Conservation (phyloP, 2,797 vertebrate species). For the Malurus splendens region DNA sequence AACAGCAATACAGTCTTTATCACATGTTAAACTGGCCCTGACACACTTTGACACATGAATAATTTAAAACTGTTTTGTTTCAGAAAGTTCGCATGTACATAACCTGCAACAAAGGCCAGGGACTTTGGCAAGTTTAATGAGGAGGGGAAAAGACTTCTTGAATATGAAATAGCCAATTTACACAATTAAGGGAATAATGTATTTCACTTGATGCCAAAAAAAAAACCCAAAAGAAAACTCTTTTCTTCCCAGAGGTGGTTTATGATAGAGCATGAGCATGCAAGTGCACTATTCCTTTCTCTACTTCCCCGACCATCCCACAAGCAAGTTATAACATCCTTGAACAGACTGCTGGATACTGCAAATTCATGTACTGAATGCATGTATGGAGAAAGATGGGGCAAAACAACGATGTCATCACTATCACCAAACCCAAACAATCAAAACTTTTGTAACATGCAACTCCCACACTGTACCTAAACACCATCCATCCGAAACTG, state of each 20-base stretch:
- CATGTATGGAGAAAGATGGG: neutral
- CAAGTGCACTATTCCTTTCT: neutral
- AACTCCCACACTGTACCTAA: neutral
- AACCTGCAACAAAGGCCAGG: neutral
- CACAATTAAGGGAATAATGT: neutral
- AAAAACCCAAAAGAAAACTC: neutral
- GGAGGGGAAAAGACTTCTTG: neutral
- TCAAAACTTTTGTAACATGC: neutral
- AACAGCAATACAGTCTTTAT: neutral
- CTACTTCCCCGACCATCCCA: neutral
- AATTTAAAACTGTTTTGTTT: neutral
- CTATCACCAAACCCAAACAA: neutral
- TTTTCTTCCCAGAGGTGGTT: neutral
- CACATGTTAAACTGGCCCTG: neutral
- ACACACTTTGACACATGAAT: neutral
- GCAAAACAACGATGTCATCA: neutral
- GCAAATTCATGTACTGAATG: neutral
- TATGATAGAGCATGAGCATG: neutral
- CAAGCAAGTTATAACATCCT: neutral
- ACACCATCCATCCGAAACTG: neutral
- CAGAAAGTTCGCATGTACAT: neutral
- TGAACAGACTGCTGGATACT: neutral
- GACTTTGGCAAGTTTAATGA: neutral
- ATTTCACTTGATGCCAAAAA: neutral
- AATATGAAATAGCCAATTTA: neutral